A percentile compares a stretch with the other conserved stretches of the same genome.
Conservation (phyloP, 2,888 invertebrate species). For the Drosophila mulleri region DNA sequence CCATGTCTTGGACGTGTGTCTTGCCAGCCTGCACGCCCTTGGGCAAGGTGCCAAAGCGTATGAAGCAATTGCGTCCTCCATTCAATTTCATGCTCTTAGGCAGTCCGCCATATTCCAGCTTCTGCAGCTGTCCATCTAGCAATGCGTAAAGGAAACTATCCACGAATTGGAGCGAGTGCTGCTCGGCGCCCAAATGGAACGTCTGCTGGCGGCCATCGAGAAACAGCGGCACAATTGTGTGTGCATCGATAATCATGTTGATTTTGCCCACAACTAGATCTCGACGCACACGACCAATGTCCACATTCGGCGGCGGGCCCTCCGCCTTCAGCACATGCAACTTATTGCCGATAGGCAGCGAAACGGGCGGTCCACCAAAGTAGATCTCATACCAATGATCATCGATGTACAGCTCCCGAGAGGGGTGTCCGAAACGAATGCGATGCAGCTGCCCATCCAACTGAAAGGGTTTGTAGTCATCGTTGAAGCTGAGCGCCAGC, state of each 20-base stretch:
- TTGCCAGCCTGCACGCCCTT: constrained; percentile 90
- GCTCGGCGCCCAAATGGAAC: constrained; percentile 90
- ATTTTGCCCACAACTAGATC: constrained; percentile 95
- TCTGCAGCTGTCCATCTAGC: constrained; percentile 91
- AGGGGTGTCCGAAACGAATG: constrained; percentile 95
- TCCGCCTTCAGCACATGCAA: constrained; percentile 92
- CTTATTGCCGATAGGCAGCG: constrained; percentile 91
- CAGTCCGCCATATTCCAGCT: constrained; percentile 93
- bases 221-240: constrained; percentile 91
- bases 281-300: constrained; percentile 92
- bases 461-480: constrained; percentile 90
- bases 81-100: constrained; percentile 91
- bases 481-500: constrained; percentile 88
- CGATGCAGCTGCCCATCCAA: constrained; percentile 91
- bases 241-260: constrained; percentile 92
- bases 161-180: constrained; percentile 92
- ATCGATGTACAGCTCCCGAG: constrained; percentile 95
- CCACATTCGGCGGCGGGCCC: constrained; percentile 97
- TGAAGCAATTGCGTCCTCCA: constrained; percentile 90
- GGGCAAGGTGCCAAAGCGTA: constrained; percentile 92
- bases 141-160: constrained; percentile 91
- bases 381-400: constrained; percentile 95
- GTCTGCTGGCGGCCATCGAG: constrained; percentile 93
- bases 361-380: constrained; percentile 95
- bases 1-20: constrained; percentile 90